Percentiles rank a stretch among this genome's conserved stretches.
These are phyloP conservation scores for Sialia sialis DNA, from an alignment of 2,113 vertebrate species.

Conservation along the genomic window DNA sequence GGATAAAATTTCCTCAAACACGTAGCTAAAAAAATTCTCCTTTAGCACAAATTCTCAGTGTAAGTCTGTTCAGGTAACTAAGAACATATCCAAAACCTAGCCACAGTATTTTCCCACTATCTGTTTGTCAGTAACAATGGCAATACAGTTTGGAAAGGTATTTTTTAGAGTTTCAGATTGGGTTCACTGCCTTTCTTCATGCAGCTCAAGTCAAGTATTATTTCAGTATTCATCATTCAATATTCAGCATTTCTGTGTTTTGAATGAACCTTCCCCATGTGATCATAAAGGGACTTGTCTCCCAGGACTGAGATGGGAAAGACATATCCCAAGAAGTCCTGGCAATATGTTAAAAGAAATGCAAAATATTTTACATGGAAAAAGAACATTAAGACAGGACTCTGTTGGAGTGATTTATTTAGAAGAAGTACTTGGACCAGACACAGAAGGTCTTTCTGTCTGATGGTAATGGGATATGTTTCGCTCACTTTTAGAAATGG, in stretches of 20 bases:
- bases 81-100: background rate
- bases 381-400: conserved; percentile 1
- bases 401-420: conserved; percentile 17
- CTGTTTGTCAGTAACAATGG: background rate
- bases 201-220: conserved; percentile 6
- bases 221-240: conserved; percentile 35
- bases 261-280: conserved; percentile 41
- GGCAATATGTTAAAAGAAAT: conserved; percentile 14
- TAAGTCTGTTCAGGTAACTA: background rate
- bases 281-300: conserved; percentile 34
- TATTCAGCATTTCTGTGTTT: conserved; percentile 30
- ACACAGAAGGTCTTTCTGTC: conserved; percentile 9
- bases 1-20: background rate
- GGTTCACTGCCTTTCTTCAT: conserved; percentile 17
- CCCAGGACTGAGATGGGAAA: background rate
- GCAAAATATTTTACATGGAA: conserved; percentile 17
- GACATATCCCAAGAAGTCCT: background rate
- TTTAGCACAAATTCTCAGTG: background rate
- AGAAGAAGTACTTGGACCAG: background rate
- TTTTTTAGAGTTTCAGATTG: background rate
- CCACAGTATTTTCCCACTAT: background rate
- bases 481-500: background rate
- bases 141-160: background rate
- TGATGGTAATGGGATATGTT: background rate
- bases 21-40: background rate